Base-by-base conservation (phyloP, 2,888 invertebrate genomes). In the Leptura quadrifasciata region DNA sequence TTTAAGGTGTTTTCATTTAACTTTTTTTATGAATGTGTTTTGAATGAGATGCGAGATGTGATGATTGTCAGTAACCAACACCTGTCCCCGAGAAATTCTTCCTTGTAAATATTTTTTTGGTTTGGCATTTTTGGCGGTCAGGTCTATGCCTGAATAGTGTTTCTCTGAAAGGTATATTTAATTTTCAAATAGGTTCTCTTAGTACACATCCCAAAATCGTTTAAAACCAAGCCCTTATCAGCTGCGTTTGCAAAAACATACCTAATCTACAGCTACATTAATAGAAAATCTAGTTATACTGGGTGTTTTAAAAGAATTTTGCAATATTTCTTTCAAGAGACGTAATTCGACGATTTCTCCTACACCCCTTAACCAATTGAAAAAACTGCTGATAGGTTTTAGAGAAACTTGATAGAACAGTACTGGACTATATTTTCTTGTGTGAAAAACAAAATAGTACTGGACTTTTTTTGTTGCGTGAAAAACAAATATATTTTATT, bases 191-290 rank as follows among this genome's bases (percentile, higher is more conserved):
- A 71, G 71, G 71, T 47, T 71, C 61, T 69, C 70, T 52, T 20
- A 71, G 71, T 71, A 71, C 71, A 71, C 71, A 71, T 71, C 71
- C 71, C 71, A 71, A 71, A 61, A 71, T 71, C 71, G 71, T 71
- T 70, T 9, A 54, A 71, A 71, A 60, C 71, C 60, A 57, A 61
- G 71, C 71, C 71, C 27, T 17, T 52, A 52, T 8, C 15, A 47
- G 17, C 24, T 47, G 52, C 24, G 6, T 24, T 31, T 12, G 31
- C 60, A 24, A 35, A 24, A 58, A 69, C 58, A 21, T 39, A 58
- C 69, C 39, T 47, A 20, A 20, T 39, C 58, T 69, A 57, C 20
- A 35, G 8, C 58, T 24, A 24, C 9, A 60, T 0, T 24, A 24
- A 24, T 24, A 2, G 24, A 24, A 24, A 24, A 24, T 24, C 24